Conservation (phyloP, 2,888 invertebrate species). For the Andrena trimmerana region DNA sequence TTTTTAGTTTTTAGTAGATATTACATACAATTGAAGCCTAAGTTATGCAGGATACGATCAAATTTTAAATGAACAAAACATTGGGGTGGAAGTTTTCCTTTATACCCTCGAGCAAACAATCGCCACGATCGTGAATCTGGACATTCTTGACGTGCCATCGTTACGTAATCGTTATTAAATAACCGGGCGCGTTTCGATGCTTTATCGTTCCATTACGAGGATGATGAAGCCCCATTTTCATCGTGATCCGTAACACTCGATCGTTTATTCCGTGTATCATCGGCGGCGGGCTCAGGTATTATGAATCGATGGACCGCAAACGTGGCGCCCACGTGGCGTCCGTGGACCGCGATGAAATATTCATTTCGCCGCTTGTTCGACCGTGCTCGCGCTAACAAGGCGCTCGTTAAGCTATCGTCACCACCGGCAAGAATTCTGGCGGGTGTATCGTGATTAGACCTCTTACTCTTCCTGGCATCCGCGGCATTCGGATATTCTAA, state of each 20-base stretch:
- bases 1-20: too few species aligned
- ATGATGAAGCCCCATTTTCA: background rate
- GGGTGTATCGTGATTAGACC: conserved; percentile 59
- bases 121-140: background rate
- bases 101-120: background rate
- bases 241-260: conserved; percentile 23
- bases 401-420: conserved; percentile 70
- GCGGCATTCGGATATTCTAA: conserved; percentile 57
- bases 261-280: conserved; percentile 39
- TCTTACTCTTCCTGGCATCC: conserved; percentile 52
- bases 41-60: too few species aligned
- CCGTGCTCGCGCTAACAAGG: conserved; percentile 67
- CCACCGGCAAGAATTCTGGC: conserved; percentile 50
- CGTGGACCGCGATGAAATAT: conserved; percentile 66
- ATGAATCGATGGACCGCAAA: conserved; percentile 53
- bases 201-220: background rate
- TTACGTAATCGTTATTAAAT: background rate
- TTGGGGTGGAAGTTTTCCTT: background rate
- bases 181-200: background rate
- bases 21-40: too few species aligned
- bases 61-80: background rate
- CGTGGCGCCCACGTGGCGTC: conserved; percentile 66
- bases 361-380: conserved; percentile 70
- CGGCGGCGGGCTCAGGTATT: conserved; percentile 51
- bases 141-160: background rate